Conservation (phyloP, 2,888 invertebrate genomes). For the Drosophila quasianomalipes region DNA sequence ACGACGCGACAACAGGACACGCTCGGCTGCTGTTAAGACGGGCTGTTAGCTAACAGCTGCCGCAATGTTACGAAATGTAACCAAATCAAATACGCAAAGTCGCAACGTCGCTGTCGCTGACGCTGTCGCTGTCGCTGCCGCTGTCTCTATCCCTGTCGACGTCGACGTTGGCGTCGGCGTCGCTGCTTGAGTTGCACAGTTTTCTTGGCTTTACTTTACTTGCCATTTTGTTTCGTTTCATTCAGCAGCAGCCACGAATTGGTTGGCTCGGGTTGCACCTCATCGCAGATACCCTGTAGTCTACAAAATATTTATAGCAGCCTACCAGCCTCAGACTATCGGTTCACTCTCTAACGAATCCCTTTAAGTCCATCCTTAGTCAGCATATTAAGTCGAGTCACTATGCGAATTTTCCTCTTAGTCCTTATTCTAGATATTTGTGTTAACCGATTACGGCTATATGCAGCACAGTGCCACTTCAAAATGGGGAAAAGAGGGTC, state of each 20-base stretch:
- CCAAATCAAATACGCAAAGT: conserved; percentile 50
- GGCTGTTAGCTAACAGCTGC: conserved; percentile 47
- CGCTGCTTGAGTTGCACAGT: not conserved
- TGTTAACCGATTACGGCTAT: not conserved
- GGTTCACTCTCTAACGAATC: not conserved
- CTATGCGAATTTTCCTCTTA: not conserved
- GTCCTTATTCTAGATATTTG: not conserved
- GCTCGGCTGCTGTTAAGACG: conserved; percentile 28
- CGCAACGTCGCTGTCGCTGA: conserved; percentile 7
- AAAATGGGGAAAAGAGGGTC: not conserved
- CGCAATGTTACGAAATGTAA: conserved; percentile 53
- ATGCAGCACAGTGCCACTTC: not conserved
- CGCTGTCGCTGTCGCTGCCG: not conserved
- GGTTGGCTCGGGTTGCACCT: not conserved
- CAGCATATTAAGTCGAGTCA: not conserved
- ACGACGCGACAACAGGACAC: conserved; percentile 7
- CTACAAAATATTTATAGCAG: too few relatives aligned
- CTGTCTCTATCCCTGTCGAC: not conserved
- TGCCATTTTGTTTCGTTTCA: conserved; percentile 27
- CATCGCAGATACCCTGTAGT: not conserved
- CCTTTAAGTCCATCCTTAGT: not conserved
- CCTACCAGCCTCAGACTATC: not conserved
- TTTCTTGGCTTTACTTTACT: conserved; percentile 14
- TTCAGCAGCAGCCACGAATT: conserved; percentile 41
- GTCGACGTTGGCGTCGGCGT: not conserved